Evolutionary conservation across 2,113 vertebrate genomes (phyloP).

Genomic region (Salvator merianae): DNA sequence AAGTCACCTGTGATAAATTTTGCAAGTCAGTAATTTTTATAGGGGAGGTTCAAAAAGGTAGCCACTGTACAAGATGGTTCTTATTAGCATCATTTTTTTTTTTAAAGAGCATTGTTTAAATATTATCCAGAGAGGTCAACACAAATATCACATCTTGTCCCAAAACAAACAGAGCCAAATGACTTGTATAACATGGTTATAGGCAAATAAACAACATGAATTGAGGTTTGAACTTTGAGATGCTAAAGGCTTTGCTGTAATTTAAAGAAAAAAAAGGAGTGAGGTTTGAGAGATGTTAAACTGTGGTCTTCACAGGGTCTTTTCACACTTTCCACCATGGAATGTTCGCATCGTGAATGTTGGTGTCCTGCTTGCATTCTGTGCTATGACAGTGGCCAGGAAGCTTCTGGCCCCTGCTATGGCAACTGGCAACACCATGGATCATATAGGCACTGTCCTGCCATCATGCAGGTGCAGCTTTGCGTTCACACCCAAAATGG

Average conservation of each 20-base stretch:
- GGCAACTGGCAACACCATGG: too few species aligned
- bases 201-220: constrained; percentile 36
- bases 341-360: too few species aligned
- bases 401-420: too few species aligned
- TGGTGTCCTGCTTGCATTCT: too few species aligned
- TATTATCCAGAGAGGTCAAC: constrained; percentile 70
- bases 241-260: not conserved
- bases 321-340: too few species aligned
- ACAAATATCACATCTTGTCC: constrained; percentile 33
- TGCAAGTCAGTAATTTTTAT: not conserved
- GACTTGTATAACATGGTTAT: constrained; percentile 15
- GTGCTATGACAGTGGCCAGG: too few species aligned
- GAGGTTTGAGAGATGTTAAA: not conserved
- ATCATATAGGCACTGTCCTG: too few species aligned
- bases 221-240: constrained; percentile 34
- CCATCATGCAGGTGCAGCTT: too few species aligned
- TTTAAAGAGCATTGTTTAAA: constrained; percentile 47
- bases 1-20: not conserved
- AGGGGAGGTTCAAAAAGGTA: not conserved
- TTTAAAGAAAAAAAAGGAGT: fast-evolving
- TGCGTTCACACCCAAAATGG: too few species aligned
- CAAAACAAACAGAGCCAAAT: constrained; percentile 64
- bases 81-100: not conserved
- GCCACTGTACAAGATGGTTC: not conserved
- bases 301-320: too few species aligned